Percentiles rank a stretch among this genome's conserved stretches.
Conservation (phyloP, 2,797 vertebrate genomes). For the Hippopotamyrus pictus region DNA sequence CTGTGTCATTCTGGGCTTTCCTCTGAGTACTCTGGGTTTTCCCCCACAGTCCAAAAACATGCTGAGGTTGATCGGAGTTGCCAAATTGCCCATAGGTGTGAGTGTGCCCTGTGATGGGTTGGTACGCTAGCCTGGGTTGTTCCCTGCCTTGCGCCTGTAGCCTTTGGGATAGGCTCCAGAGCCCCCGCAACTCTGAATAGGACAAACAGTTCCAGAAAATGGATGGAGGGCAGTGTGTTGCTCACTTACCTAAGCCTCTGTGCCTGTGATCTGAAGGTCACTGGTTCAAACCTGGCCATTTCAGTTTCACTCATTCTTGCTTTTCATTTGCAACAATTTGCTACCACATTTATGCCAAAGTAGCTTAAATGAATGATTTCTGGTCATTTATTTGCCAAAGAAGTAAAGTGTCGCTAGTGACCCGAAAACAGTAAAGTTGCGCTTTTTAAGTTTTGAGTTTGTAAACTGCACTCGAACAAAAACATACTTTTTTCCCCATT, state of each 20-base stretch:
- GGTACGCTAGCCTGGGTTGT: not conserved
- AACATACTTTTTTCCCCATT: not conserved
- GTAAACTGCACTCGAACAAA: not conserved
- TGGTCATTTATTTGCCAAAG: not conserved
- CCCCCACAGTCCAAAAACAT: not conserved
- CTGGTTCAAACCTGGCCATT: too few relatives aligned
- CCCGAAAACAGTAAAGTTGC: not conserved
- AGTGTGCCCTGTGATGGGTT: not conserved
- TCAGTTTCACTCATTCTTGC: too few relatives aligned
- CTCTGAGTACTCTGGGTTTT: not conserved
- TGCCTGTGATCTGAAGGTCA: too few relatives aligned
- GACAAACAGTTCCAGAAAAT: not conserved
- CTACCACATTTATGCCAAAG: not conserved
- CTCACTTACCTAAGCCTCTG: too few relatives aligned
- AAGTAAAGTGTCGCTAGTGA: not conserved
- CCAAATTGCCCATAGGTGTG: not conserved
- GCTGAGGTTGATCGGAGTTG: not conserved
- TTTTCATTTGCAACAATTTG: not conserved
- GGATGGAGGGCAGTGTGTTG: not conserved
- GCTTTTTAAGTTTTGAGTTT: not conserved
- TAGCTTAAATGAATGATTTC: not conserved
- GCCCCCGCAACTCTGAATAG: not conserved
- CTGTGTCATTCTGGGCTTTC: not conserved
- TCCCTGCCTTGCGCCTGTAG: not conserved
- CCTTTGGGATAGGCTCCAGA: not conserved